phyloP scores from a whole-genome alignment of 1,140 invertebrate genomes.

The Mizuhopecten yessoensis region DNA sequence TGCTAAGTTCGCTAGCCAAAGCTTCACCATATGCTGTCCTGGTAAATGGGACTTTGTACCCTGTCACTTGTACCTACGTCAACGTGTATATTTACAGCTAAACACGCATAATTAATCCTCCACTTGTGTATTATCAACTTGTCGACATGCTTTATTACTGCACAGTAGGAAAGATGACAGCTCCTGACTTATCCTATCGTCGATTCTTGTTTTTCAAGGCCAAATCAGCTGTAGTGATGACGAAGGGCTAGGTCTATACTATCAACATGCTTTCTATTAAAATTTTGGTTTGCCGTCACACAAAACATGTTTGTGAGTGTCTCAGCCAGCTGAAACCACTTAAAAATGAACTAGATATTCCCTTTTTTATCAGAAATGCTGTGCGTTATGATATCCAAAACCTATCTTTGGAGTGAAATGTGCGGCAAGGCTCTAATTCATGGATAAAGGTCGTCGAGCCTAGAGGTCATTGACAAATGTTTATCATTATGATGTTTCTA shows the following conservation, averaged over 20 bases:
- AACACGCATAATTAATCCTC: not conserved
- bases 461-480: constrained; percentile 21
- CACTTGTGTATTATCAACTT: not conserved
- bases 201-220: not conserved
- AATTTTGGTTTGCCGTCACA: not conserved
- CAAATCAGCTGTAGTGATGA: not conserved
- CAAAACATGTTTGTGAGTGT: not conserved
- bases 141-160: not conserved
- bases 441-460: constrained; percentile 4
- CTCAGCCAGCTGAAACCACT: not conserved
- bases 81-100: not conserved
- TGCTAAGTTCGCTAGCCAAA: no score
- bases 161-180: not conserved
- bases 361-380: constrained; percentile 2
- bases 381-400: not conserved
- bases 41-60: not conserved
- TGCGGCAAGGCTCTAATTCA: not conserved
- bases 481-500: not conserved
- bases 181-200: not conserved
- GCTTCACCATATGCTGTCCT: no score
- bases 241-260: not conserved
- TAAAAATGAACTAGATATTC: not conserved
- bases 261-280: not conserved
- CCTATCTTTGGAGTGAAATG: not conserved
- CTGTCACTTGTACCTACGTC: not conserved